phyloP scores from a whole-genome alignment of 1,140 invertebrate species.

The Zelostemma sp. region DNA sequence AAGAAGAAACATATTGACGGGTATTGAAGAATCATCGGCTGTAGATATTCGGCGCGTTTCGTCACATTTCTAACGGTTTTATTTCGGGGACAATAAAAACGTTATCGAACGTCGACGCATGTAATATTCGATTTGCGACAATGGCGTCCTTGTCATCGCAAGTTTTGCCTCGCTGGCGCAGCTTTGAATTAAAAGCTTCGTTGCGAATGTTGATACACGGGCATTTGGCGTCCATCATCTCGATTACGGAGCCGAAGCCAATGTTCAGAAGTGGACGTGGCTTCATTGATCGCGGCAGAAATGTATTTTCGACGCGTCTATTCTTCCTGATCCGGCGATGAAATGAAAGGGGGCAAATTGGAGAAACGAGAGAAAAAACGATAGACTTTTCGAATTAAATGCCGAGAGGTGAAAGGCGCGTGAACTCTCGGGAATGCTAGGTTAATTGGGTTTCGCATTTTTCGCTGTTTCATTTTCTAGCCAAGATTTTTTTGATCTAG shows the following conservation, averaged over 20 bases:
- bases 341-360: constrained; percentile 17
- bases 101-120: background rate
- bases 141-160: constrained; percentile 56
- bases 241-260: constrained; percentile 23
- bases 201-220: constrained; percentile 25
- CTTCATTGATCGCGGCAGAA: background rate
- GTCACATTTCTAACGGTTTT: too few relatives aligned
- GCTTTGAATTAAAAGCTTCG: constrained; percentile 51
- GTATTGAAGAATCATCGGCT: too few relatives aligned
- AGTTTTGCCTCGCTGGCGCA: constrained; percentile 51
- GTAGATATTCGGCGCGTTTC: too few relatives aligned
- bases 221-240: constrained; percentile 27
- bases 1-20: too few relatives aligned
- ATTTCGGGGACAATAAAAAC: background rate
- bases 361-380: constrained; percentile 28
- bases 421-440: constrained; percentile 14
- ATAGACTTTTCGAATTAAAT: constrained; percentile 22
- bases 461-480: too few relatives aligned
- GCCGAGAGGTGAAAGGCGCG: constrained; percentile 30
- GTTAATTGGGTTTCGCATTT: background rate
- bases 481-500: too few relatives aligned
- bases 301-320: too few relatives aligned
- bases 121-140: constrained; percentile 31
- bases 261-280: background rate
- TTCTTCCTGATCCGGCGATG: background rate